Evolutionary conservation across 2,888 invertebrate species (phyloP).

Genomic region (Caenorhabditis afra): DNA sequence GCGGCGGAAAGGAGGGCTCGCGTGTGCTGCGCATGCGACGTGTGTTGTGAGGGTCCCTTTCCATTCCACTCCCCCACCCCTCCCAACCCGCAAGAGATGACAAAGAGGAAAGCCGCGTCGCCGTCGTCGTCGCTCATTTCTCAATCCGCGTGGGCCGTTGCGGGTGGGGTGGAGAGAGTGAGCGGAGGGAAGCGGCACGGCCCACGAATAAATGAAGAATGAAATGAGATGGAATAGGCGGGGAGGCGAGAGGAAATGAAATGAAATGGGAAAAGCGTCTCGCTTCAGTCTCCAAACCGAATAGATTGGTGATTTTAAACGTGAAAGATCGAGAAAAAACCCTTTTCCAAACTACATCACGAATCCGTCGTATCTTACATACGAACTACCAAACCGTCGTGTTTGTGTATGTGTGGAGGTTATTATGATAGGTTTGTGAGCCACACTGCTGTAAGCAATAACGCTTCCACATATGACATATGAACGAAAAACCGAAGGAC

Average conservation of each 20-base stretch:
- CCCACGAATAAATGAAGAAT: constrained; percentile 1
- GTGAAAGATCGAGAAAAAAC: too few species aligned
- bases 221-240: constrained; percentile 8
- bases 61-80: too few species aligned
- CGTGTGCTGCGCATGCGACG: constrained; percentile 10
- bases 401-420: too few species aligned
- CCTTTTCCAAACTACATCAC: too few species aligned
- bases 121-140: constrained; percentile 16
- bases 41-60: not conserved
- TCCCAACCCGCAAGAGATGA: too few species aligned
- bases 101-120: constrained; percentile 8
- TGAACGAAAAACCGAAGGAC: not conserved
- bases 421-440: too few species aligned
- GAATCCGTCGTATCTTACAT: too few species aligned
- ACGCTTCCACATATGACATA: too few species aligned
- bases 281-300: too few species aligned
- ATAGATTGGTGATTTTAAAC: too few species aligned
- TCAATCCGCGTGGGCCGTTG: not conserved
- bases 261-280: constrained; percentile 6
- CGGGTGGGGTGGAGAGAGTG: not conserved
- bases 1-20: not conserved
- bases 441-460: too few species aligned
- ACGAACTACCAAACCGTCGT: too few species aligned
- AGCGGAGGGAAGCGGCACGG: not conserved
- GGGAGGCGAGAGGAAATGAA: constrained; percentile 11